A percentile compares a stretch with the other conserved stretches of the same genome.
Evolutionary conservation across 2,888 invertebrate species (phyloP).

Genomic region (Metalampra italica): DNA sequence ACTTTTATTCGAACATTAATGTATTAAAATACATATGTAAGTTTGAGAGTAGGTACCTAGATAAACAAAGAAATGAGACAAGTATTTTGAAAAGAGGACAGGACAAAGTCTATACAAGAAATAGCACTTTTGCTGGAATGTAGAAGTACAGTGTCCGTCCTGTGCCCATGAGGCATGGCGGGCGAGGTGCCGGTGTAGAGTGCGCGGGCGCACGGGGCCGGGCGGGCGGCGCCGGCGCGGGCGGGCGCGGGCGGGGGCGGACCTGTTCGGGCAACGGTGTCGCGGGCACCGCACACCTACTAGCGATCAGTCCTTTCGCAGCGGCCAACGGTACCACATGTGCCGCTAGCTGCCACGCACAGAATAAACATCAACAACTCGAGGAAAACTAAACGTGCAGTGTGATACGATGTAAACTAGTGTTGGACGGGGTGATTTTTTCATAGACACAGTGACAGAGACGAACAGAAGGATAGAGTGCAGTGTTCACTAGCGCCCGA

Average conservation of each 20-base stretch:
- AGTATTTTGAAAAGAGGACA: not conserved
- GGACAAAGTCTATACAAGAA: slow-evolving; percentile 44
- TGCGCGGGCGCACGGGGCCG: slow-evolving; percentile 43
- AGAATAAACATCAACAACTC: slow-evolving; percentile 66
- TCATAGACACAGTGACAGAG: slow-evolving; percentile 64
- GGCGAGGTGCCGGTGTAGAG: slow-evolving; percentile 28
- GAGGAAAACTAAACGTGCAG: slow-evolving; percentile 63
- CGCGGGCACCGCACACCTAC: slow-evolving; percentile 67
- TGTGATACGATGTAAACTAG: slow-evolving; percentile 71
- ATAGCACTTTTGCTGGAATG: slow-evolving; percentile 74
- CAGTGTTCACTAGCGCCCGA: slow-evolving; percentile 57
- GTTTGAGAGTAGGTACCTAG: not conserved
- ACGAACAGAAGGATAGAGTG: slow-evolving; percentile 66
- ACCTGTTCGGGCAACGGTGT: slow-evolving; percentile 75
- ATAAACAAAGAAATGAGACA: not conserved
- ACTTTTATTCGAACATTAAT: too few species aligned
- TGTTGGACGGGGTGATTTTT: slow-evolving; percentile 49
- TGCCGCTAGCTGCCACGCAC: slow-evolving; percentile 68
- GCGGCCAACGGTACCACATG: slow-evolving; percentile 76
- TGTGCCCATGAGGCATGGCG: slow-evolving; percentile 16
- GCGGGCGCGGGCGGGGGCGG: slow-evolving; percentile 68
- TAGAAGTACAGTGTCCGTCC: slow-evolving; percentile 32
- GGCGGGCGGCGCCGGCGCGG: slow-evolving; percentile 46
- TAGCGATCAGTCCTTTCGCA: slow-evolving; percentile 71
- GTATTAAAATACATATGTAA: too few species aligned